These are phyloP conservation scores for Tyto alba DNA, from an alignment of 2,113 vertebrate species.

Conservation along the genomic window DNA sequence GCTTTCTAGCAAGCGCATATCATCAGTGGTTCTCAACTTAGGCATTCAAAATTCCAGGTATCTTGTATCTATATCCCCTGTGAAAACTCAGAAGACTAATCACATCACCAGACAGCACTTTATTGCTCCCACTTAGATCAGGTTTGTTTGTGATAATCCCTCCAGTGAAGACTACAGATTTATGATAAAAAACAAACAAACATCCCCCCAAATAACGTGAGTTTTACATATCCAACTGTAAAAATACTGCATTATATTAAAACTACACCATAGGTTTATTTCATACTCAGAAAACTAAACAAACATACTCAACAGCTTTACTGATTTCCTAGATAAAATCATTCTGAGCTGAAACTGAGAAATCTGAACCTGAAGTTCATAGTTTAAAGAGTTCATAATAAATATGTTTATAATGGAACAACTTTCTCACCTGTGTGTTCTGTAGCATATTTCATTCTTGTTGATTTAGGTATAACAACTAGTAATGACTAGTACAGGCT, in stretches of 20 bases:
- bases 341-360: not conserved
- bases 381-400: not conserved
- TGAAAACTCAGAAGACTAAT: not conserved
- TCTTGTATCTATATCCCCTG: not conserved
- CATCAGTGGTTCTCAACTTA: not conserved
- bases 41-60: not conserved
- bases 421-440: not conserved
- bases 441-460: not conserved
- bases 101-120: not conserved
- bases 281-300: not conserved
- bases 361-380: not conserved
- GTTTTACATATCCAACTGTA: not conserved
- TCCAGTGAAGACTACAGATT: not conserved
- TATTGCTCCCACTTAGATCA: not conserved
- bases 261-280: not conserved
- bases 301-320: not conserved
- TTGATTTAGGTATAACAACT: not conserved
- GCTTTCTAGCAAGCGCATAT: not conserved
- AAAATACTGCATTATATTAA: not conserved
- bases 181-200: not conserved
- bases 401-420: not conserved
- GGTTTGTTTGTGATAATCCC: not conserved
- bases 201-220: not conserved
- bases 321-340: not conserved
- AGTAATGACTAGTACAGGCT: not conserved